Evolutionary conservation across 2,113 vertebrate species (phyloP).

Genomic region (Nycticebus coucang): DNA sequence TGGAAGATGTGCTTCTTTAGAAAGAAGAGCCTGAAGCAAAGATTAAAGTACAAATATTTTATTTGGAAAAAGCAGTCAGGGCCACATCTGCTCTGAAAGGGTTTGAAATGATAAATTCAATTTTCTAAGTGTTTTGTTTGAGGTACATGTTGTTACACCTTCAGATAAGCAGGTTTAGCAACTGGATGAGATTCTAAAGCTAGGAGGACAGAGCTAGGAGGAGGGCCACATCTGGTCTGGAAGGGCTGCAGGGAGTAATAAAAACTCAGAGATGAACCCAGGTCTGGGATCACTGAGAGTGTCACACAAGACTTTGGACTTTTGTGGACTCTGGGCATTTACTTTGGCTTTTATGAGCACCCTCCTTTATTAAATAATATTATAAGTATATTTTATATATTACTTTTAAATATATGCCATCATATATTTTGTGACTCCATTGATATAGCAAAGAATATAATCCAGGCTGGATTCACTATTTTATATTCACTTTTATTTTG

Average conservation of each 20-base stretch:
- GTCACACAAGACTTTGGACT: background rate
- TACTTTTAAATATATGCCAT: background rate
- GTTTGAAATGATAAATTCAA: background rate
- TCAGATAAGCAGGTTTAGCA: background rate
- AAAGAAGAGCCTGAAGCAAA: background rate
- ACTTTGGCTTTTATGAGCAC: too few relatives aligned
- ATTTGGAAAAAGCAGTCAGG: background rate
- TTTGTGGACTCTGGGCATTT: too few relatives aligned
- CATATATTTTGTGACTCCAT: background rate
- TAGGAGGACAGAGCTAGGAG: background rate
- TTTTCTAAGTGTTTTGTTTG: background rate
- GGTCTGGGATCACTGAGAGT: background rate
- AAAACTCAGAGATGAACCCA: background rate
- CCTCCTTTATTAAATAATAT: too few relatives aligned
- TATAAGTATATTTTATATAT: background rate
- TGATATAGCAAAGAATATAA: slow-evolving; percentile 36
- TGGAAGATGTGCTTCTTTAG: background rate
- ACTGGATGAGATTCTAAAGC: background rate
- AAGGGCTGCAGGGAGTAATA: background rate
- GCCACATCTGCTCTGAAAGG: too few relatives aligned
- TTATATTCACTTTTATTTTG: background rate
- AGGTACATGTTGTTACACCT: background rate
- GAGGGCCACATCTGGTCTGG: background rate
- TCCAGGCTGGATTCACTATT: background rate
- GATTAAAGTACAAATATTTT: background rate